These are phyloP conservation scores for Napeogenes inachia DNA, from an alignment of 2,888 invertebrate species.

Conservation along the genomic window DNA sequence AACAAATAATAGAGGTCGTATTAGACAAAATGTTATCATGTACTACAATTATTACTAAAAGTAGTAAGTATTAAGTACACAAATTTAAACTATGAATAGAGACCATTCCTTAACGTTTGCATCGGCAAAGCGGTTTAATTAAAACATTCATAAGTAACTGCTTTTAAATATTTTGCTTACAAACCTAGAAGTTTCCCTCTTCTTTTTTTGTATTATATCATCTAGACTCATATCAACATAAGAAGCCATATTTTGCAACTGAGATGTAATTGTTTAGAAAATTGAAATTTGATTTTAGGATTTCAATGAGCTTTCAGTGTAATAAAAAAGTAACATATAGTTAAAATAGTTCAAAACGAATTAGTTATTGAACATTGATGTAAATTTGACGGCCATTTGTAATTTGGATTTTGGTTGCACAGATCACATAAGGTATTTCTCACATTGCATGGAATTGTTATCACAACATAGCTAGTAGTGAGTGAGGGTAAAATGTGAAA, in stretches of 20 bases:
- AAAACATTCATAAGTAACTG: too few relatives aligned
- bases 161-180: slow-evolving; percentile 28
- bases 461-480: too few relatives aligned
- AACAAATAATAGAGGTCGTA: not conserved
- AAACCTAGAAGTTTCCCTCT: slow-evolving; percentile 49
- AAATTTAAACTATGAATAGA: too few relatives aligned
- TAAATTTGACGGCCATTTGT: not conserved
- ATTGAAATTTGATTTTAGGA: not conserved
- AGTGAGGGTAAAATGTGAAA: too few relatives aligned
- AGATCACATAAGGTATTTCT: not conserved
- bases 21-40: not conserved
- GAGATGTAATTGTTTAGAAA: not conserved
- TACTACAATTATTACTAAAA: not conserved
- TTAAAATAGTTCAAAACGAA: too few relatives aligned
- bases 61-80: too few relatives aligned
- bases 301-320: not conserved
- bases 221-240: slow-evolving; percentile 68
- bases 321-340: too few relatives aligned
- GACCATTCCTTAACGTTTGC: too few relatives aligned
- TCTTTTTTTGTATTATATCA: slow-evolving; percentile 68
- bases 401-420: not conserved
- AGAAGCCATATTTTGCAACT: slow-evolving; percentile 48
- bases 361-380: too few relatives aligned
- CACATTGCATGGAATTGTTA: too few relatives aligned
- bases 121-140: too few relatives aligned